Base-by-base conservation (phyloP, 1,140 invertebrate species). In the Leptopilina clavipes region DNA sequence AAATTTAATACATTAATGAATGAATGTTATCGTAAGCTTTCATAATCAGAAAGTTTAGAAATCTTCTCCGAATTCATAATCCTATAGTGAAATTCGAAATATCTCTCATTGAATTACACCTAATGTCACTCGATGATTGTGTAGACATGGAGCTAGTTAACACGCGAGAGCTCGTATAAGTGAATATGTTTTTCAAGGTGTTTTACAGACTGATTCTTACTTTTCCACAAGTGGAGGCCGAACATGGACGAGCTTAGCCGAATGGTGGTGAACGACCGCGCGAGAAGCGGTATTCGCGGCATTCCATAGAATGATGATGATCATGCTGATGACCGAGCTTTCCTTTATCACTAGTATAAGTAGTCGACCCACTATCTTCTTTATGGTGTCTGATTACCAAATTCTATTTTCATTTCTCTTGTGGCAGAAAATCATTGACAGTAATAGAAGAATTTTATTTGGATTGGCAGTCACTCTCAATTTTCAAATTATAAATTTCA, bases 221-320 rank as follows among this genome's bases (percentile, higher is more conserved):
- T 80, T 82, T 82, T 80, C 81, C 80, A 77, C 78, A 78, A 75
- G 79, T 76, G 72, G 70, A 77, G 65, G 56, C 76, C 79, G 78
- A 79, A 79, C n/a, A 52, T 72, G 75, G 77, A n/a, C 71, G 79
- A 78, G 48, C 17, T 7, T 54, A 75, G 71, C 56, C 74, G 73
- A 76, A 40, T 65, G 19, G 0, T 77, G 81, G 84, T 87, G 84
- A 87, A 88, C 83, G 87, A 86, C 86, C 86, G 80, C 71, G 72
- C 80, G 81, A 80, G 81, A 82, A 81, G 78, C 77, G 80, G 79
- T 81, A 87, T 87, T 83, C 81, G 80, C 86, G 82, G 82, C 84
- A 88, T 87, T 87, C 85, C 85, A 76, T 54, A 75, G 84, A 84
- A 87, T 85, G 82, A 85, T 77, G 84, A 86, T 85, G 86, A 87